Evolutionary conservation across 2,113 vertebrate genomes (phyloP).

Genomic region (Aptenodytes forsteri): DNA sequence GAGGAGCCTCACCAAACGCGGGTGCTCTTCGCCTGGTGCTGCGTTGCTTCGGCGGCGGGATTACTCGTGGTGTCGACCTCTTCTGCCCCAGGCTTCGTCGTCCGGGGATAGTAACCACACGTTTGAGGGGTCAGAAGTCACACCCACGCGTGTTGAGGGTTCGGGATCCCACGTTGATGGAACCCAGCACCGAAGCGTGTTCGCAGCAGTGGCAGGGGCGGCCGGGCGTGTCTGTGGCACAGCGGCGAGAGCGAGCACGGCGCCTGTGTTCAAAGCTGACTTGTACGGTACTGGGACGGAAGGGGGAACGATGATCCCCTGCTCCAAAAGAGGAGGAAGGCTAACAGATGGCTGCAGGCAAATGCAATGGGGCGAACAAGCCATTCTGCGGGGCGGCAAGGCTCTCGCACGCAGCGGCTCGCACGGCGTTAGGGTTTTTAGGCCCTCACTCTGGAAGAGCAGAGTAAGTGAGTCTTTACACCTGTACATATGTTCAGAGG

Average conservation of each 20-base stretch:
- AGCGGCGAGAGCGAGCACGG: fast-evolving
- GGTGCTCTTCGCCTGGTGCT: neutral
- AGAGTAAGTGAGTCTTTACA: neutral
- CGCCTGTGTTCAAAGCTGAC: fast-evolving
- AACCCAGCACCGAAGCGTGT: neutral
- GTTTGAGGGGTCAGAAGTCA: neutral
- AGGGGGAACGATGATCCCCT: fast-evolving
- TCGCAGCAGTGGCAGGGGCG: neutral
- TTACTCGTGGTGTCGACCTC: fast-evolving
- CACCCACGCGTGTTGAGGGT: neutral
- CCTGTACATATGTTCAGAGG: fast-evolving
- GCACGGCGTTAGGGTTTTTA: fast-evolving
- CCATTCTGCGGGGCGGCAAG: neutral
- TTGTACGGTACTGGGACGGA: fast-evolving
- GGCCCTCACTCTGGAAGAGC: neutral
- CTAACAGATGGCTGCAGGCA: neutral
- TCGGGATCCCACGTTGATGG: fast-evolving
- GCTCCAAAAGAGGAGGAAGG: neutral
- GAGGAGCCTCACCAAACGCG: fast-evolving
- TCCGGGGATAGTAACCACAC: fast-evolving
- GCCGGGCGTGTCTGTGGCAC: fast-evolving
- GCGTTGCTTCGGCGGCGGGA: neutral
- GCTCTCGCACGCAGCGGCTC: fast-evolving
- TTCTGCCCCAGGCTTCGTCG: neutral
- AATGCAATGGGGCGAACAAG: fast-evolving